Conservation (phyloP, 2,888 invertebrate genomes). For the Exocentrus adspersus region DNA sequence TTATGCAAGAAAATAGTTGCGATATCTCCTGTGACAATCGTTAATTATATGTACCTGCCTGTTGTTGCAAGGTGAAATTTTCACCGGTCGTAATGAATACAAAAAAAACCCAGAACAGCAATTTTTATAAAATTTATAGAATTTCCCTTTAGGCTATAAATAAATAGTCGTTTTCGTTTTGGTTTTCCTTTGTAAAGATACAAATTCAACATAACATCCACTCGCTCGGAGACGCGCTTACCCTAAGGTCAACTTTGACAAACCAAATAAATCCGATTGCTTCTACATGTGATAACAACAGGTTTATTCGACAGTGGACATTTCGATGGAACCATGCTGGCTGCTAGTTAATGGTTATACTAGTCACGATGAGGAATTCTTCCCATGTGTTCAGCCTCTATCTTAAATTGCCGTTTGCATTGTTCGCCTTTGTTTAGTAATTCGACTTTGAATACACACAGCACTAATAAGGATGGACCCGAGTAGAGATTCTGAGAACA, state of each 20-base stretch:
- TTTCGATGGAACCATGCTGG: constrained; percentile 48
- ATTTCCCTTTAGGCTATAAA: neutral
- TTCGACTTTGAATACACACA: neutral
- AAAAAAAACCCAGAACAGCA: too few relatives aligned
- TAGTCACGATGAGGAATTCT: constrained; percentile 42
- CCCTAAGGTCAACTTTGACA: constrained; percentile 25
- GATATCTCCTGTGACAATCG: too few relatives aligned
- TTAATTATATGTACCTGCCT: too few relatives aligned
- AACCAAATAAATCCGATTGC: constrained; percentile 27
- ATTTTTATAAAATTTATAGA: too few relatives aligned
- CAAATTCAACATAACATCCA: constrained; percentile 33
- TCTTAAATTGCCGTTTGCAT: constrained; percentile 35
- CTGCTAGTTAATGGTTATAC: constrained; percentile 36
- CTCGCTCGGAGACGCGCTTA: constrained; percentile 36
- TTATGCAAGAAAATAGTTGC: neutral
- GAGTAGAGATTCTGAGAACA: too few relatives aligned
- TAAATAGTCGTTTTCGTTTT: neutral
- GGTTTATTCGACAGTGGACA: constrained; percentile 41
- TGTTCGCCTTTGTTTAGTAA: constrained; percentile 25
- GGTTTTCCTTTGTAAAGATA: neutral
- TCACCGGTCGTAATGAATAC: too few relatives aligned
- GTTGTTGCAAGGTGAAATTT: too few relatives aligned
- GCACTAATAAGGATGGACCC: neutral
- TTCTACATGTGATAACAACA: constrained; percentile 38
- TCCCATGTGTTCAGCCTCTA: constrained; percentile 34